Evolutionary conservation across 2,797 vertebrate species (phyloP), one percentile per base, ranked within the genome.

Genomic region (Buphagus erythrorhynchus): DNA sequence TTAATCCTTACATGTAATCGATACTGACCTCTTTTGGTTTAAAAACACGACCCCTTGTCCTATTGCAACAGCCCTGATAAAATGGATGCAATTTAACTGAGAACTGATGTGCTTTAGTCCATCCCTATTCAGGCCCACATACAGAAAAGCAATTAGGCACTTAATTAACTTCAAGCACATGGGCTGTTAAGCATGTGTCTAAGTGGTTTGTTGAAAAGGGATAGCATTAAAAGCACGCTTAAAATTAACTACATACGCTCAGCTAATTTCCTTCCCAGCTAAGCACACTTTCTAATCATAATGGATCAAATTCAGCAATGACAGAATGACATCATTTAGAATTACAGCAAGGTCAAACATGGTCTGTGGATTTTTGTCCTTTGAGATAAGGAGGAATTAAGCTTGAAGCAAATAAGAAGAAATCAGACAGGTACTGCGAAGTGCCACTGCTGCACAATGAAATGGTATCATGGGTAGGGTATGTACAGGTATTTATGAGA

Each of bases 141-240:
- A 95, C 88, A 92, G 93, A 93, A 96, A 96, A 96, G 92, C 95
- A 96, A 96, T 96, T 97, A 97, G 81, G 95, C 87, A 96, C 74
- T 96, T 96, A 96, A 96, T 97, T 96, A 97, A 95, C 88, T 95
- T 93, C 78, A 96, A 97, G 95, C 86, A 92, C 86, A 92, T 6
- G 36, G 86, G 92, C 92, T 94, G 93, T 95, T 97, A 96, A 97
- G 90, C 96, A 87, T 83, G 95, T 94, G 95, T 96, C 92, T 95
- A 96, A 96, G 92, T 96, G 95, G 90, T 93, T 93, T 96, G 95
- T 93, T 96, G 95, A 94, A 96, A 96, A 91, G 93, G 65, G 95
- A 92, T 96, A 92, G 86, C 77, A 92, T 91, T 96, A 95, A 83
- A 94, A 93, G 86, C 74, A 80, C 28, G 52, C 84, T 96, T 95